Evolutionary conservation across 2,888 invertebrate genomes (phyloP).

Genomic region (Mythimna ferrago): DNA sequence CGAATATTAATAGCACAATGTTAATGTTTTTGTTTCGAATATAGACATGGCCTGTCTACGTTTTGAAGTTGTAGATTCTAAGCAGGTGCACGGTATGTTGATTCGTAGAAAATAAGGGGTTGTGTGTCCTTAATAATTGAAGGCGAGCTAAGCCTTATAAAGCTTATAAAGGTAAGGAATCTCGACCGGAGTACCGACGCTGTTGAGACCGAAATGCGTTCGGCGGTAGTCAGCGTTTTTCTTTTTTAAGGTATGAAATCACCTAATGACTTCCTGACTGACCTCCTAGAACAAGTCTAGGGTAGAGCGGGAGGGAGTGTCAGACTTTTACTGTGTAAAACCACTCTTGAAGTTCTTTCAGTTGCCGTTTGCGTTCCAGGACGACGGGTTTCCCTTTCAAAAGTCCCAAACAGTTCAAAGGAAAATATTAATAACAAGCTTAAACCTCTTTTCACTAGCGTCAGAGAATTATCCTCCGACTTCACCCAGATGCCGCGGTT

Average conservation of each 20-base stretch:
- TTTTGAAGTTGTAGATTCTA: conserved; percentile 12
- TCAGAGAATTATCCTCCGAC: not conserved
- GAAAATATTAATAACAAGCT: not conserved
- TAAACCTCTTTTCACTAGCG: not conserved
- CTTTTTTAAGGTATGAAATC: too few species aligned
- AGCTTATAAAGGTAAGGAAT: not conserved
- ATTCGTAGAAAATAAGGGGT: conserved; percentile 12
- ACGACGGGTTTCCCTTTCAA: too few species aligned
- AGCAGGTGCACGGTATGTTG: not conserved
- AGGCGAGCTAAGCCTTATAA: not conserved
- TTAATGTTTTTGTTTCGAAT: conserved; percentile 45
- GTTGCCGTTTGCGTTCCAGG: too few species aligned
- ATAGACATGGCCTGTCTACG: conserved; percentile 22
- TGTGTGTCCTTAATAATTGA: not conserved
- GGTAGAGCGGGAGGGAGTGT: not conserved
- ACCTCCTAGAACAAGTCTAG: too few species aligned
- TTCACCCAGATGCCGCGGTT: conserved; percentile 1
- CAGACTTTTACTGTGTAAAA: not conserved
- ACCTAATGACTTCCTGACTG: too few species aligned
- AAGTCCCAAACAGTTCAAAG: too few species aligned
- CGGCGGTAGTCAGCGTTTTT: too few species aligned
- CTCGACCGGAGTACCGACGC: too few species aligned
- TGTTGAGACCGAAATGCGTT: too few species aligned
- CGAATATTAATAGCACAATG: conserved; percentile 53
- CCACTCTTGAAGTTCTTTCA: too few species aligned